Percentiles rank a stretch among this genome's conserved stretches.
phyloP scores from a whole-genome alignment of 2,797 vertebrate genomes.

The Argya squamiceps region DNA sequence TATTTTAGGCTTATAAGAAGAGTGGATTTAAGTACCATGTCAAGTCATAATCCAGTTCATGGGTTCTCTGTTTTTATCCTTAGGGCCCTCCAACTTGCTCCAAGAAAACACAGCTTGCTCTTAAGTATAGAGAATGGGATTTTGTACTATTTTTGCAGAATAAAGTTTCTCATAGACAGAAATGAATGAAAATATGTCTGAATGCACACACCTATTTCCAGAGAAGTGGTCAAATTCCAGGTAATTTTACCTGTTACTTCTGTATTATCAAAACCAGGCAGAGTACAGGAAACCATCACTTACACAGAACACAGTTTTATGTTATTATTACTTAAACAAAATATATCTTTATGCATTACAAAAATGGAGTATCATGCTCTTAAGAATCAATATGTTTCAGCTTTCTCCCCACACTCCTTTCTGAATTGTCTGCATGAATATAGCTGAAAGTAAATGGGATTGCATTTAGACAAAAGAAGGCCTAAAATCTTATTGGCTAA shows the following conservation, averaged over 20 bases:
- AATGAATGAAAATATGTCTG: background rate
- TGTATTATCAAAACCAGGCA: background rate
- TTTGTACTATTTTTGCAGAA: background rate
- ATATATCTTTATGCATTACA: background rate
- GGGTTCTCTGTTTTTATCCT: background rate
- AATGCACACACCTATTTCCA: background rate
- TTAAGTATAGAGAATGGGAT: background rate
- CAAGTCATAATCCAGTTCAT: conserved; percentile 18
- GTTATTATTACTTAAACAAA: background rate
- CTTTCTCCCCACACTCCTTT: background rate
- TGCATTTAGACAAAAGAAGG: background rate
- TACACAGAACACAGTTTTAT: background rate
- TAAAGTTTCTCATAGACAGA: background rate
- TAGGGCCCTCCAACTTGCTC: background rate
- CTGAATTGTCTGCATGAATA: background rate
- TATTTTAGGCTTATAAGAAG: conserved; percentile 60
- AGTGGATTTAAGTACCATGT: conserved; percentile 6
- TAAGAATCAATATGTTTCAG: background rate
- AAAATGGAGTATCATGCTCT: background rate
- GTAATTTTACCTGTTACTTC: background rate
- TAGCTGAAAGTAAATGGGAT: background rate
- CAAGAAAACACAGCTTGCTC: background rate
- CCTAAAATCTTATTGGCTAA: background rate
- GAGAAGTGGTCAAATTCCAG: background rate
- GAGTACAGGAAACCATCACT: background rate